Evolutionary conservation across 1,140 invertebrate species (phyloP), one percentile per base, ranked within the genome.

Genomic region (Cydia splendana): DNA sequence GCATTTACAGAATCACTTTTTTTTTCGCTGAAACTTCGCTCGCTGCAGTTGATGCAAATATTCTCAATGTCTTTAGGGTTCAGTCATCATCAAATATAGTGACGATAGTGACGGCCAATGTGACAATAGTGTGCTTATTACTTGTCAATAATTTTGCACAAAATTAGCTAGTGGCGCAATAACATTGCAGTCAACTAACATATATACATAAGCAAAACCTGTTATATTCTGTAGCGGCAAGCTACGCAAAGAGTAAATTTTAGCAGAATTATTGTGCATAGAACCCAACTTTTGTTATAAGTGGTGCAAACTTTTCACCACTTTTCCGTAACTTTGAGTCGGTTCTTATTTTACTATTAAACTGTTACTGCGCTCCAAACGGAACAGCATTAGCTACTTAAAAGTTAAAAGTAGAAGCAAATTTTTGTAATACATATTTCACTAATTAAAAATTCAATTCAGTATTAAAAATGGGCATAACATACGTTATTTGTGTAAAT

Each of bases 31-130:
- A 71, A 71, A 71, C 38, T 71, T 42, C 67, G 28, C 65, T 34
- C 28, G 65, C 67, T 71, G 67, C 67, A 42, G 34, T 71, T 9
- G 34, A 71, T 71, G 67, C 4, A 38, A 71, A 71, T 71, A 18
- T 38, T 71, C 12, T 42, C 2, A 38, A 12, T 4, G 7, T 38
- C n/a, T 71, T 13, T 45, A 38, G 34, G 18, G 34, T 34, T 15
- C 24, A 10, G 24, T 38, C 3, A 28, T 24, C 57, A 28, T 18
- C 12, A 4, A 28, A 65, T 62, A n/a, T n/a, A n/a, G n/a, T n/a
- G n/a, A n/a, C 2, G 7, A 7, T 13, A 65, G 18, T 48, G 10
- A 48, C 10, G 13, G 13, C 2, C 10, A 48, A 45, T 24, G 24
- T 24, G 24, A 2, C 18, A 1, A 7, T 13, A 65, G 10, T 42